Evolutionary conservation across 1,140 invertebrate genomes (phyloP), one percentile per base, ranked within the genome.

Genomic region (Drosophila persimilis): DNA sequence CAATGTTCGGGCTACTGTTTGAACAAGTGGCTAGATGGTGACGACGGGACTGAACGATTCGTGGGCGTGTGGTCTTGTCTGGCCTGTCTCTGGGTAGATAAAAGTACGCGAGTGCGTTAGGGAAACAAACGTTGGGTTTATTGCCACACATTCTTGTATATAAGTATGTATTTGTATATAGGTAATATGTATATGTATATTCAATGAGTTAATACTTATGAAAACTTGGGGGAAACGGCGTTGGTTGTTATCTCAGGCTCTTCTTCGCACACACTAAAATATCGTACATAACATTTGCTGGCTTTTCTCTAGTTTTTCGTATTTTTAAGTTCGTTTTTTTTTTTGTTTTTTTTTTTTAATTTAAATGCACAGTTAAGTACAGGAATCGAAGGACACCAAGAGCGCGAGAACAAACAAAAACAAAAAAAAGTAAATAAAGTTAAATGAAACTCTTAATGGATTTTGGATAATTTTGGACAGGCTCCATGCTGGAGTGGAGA

Each of bases 141-240:
- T 73, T 73, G 70, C 71, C 71, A 73, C 71, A 73, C 71, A 73
- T 73, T 73, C 60, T 74, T 74, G 55, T 77, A 59, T 58, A 41
- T 58, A 54, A 65, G 55, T 81, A 57, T 73, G 70, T 79, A 72
- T 71, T 60, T 77, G 74, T 71, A 64, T 77, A 70, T 70, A 80
- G 60, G 60, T 71, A 60, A 69, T 73, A 58, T 73, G 65, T 39
- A 39, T 39, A 39, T 39, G 71, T 73, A 73, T 81, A 75, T 75
- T 78, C 67, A 78, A 79, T 81, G 83, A 86, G 81, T 86, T 86
- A 86, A 86, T 86, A 86, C 81, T 86, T 86, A 77, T 86, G 64
- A 62, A 78, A 78, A 43, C 47, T 66, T 63, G 61, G 64, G 77
- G 72, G 50, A 86, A 81, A 77, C 53, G 61, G 35, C 4, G 11